phyloP scores from a whole-genome alignment of 2,888 invertebrate genomes.

The Lasioglossum malachurum region DNA sequence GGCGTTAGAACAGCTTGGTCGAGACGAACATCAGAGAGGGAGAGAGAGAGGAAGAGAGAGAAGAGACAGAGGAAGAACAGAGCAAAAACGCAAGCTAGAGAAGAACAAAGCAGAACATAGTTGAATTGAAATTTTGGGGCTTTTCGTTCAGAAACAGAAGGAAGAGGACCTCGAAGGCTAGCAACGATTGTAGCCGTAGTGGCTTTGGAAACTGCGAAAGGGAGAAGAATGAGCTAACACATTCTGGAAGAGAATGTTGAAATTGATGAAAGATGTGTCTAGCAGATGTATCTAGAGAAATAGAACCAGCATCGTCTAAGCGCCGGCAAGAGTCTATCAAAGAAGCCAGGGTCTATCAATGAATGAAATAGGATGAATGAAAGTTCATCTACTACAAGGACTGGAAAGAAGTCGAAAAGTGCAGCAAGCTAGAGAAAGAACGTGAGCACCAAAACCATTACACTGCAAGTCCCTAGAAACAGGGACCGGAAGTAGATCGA shows the following conservation, averaged over 20 bases:
- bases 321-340: background rate
- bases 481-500: background rate
- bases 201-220: too few species aligned
- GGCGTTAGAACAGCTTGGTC: slow-evolving; percentile 42
- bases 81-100: background rate
- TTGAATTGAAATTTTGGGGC: background rate
- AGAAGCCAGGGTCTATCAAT: too few species aligned
- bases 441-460: background rate
- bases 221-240: background rate
- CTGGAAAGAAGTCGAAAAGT: background rate
- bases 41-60: slow-evolving; percentile 19
- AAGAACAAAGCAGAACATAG: background rate
- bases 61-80: background rate
- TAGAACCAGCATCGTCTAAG: background rate
- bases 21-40: background rate
- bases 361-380: too few species aligned
- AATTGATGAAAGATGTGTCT: background rate
- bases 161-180: too few species aligned
- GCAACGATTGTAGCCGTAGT: too few species aligned
- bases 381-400: too few species aligned
- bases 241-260: background rate
- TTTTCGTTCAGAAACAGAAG: background rate
- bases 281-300: too few species aligned
- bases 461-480: background rate
- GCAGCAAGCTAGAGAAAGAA: background rate